A percentile compares a stretch with the other conserved stretches of the same genome.
Evolutionary conservation across 2,113 vertebrate genomes (phyloP).

Genomic region (Serilophus lunatus): DNA sequence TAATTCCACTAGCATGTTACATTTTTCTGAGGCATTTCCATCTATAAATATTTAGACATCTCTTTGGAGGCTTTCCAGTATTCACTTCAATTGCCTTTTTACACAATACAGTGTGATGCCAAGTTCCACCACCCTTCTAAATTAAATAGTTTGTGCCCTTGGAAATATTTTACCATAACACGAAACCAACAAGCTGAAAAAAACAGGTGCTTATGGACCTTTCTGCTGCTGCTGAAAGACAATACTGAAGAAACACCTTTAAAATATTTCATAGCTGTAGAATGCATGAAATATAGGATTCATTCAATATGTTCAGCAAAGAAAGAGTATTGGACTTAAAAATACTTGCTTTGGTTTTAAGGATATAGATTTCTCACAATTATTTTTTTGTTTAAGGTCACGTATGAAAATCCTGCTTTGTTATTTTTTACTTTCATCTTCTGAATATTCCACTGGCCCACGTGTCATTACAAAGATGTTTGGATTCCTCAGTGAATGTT

Average conservation of each 20-base stretch:
- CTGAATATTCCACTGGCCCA: not conserved
- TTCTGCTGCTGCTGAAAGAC: not conserved
- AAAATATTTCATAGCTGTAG: not conserved
- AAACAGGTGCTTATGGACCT: not conserved
- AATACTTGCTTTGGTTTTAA: not conserved
- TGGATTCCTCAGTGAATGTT: not conserved
- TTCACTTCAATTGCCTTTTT: not conserved
- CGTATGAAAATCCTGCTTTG: fast-evolving
- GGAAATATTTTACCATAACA: not conserved
- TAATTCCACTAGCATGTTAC: not conserved
- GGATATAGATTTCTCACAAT: not conserved
- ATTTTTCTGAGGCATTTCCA: not conserved
- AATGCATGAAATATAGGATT: not conserved
- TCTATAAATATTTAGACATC: not conserved
- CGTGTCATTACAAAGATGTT: not conserved
- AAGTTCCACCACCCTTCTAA: not conserved
- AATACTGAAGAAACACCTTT: not conserved
- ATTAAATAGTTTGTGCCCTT: not conserved
- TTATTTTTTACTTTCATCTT: not conserved
- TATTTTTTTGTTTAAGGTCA: not conserved
- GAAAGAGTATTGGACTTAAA: not conserved
- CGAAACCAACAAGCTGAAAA: not conserved
- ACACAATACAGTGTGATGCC: not conserved
- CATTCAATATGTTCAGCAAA: not conserved
- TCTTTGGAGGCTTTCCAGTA: not conserved